Percentiles rank a stretch among this genome's conserved stretches.
Conservation (phyloP, 2,113 vertebrate species). For the Cyphomyrus plagiostoma region DNA sequence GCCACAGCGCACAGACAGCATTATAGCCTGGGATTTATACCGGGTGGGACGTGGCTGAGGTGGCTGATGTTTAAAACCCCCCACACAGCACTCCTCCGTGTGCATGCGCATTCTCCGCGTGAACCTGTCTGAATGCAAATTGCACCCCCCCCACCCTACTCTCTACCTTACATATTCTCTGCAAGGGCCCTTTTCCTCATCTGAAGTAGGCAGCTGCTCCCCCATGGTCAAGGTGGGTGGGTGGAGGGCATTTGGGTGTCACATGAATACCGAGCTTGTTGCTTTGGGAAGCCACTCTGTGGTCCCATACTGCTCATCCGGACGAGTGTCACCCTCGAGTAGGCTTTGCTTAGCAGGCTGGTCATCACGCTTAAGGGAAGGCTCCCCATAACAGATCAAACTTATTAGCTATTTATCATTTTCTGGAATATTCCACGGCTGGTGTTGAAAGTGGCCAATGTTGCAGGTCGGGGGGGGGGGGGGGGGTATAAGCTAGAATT, state of each 20-base stretch:
- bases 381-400: not conserved
- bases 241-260: not conserved
- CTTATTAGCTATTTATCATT: not conserved
- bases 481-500: not conserved
- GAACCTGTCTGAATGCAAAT: conserved; percentile 20
- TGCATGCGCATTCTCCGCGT: conserved; percentile 47
- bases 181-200: conserved; percentile 5
- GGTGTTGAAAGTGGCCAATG: not conserved
- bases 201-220: conserved; percentile 41
- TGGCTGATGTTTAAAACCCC: conserved; percentile 34
- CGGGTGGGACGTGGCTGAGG: conserved; percentile 2
- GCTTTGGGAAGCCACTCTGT: not conserved
- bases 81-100: conserved; percentile 43
- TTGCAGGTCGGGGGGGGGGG: not conserved
- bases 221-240: conserved; percentile 33
- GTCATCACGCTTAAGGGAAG: not conserved
- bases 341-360: not conserved
- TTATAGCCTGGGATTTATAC: conserved; percentile 23
- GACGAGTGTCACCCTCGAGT: not conserved
- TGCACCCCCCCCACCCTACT: conserved; percentile 18
- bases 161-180: conserved; percentile 15
- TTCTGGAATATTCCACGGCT: not conserved
- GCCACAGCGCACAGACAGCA: not conserved
- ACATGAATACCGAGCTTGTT: not conserved
- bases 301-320: not conserved